Evolutionary conservation across 2,113 vertebrate species (phyloP).

Genomic region (Felis catus): DNA sequence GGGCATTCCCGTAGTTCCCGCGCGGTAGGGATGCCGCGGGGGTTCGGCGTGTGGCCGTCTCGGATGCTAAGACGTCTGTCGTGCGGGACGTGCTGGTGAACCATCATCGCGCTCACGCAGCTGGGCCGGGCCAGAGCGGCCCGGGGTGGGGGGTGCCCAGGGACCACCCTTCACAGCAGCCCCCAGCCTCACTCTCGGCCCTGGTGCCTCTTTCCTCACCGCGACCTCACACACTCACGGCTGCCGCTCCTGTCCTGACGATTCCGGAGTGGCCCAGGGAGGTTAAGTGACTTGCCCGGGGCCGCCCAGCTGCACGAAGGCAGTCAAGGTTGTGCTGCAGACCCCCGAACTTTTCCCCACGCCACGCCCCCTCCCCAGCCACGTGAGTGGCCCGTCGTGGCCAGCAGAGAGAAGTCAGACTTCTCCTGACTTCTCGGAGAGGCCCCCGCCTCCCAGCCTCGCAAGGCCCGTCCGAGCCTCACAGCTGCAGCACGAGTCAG

Average conservation of each 20-base stretch:
- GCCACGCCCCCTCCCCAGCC: rapidly evolving
- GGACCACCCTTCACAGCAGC: not conserved
- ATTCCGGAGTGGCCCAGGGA: not conserved
- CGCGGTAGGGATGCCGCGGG: rapidly evolving
- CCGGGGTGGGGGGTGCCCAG: not conserved
- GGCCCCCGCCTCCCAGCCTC: rapidly evolving
- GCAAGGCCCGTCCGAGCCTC: not conserved
- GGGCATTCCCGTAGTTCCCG: rapidly evolving
- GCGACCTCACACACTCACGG: rapidly evolving
- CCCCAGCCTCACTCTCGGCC: not conserved
- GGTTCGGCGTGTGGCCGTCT: rapidly evolving
- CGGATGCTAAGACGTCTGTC: not conserved
- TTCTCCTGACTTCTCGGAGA: not conserved
- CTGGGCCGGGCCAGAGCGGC: not conserved
- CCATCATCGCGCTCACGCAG: rapidly evolving
- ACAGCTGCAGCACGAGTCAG: rapidly evolving
- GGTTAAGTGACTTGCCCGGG: not conserved
- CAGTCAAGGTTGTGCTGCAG: rapidly evolving
- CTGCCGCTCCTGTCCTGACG: rapidly evolving
- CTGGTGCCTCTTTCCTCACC: rapidly evolving
- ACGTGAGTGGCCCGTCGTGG: rapidly evolving
- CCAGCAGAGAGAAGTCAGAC: rapidly evolving
- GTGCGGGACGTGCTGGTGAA: rapidly evolving
- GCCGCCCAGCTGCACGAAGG: not conserved
- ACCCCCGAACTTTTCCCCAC: rapidly evolving